A percentile compares a stretch with the other conserved stretches of the same genome.
Evolutionary conservation across 2,888 invertebrate genomes (phyloP).

Genomic region (Cheilosia soror): DNA sequence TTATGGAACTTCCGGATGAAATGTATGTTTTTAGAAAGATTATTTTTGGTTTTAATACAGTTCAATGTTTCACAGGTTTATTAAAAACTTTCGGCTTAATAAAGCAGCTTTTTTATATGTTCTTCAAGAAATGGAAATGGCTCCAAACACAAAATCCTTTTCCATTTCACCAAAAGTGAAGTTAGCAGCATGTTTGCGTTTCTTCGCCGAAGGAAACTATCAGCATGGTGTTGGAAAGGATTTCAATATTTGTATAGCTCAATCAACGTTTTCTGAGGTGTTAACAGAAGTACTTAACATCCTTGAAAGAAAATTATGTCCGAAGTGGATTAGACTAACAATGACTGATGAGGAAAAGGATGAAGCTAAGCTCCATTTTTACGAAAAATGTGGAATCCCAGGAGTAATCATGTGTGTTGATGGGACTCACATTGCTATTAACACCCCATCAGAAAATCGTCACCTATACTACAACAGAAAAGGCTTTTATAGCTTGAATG

Average conservation of each 20-base stretch:
- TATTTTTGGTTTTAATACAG: neutral
- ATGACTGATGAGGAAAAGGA: constrained; percentile 5
- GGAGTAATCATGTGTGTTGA: no score
- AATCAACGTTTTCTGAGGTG: constrained; percentile 19
- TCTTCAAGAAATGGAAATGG: no score
- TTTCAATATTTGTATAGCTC: neutral
- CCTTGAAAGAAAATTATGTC: constrained; percentile 18
- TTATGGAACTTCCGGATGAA: no score
- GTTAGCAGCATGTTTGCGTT: neutral
- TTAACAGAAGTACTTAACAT: constrained; percentile 3
- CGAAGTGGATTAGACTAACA: constrained; percentile 1
- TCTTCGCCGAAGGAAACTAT: neutral
- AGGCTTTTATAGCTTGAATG: neutral
- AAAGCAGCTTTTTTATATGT: neutral
- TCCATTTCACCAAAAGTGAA: neutral
- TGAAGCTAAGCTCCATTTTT: constrained; percentile 5
- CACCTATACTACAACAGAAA: neutral
- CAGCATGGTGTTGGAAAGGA: neutral
- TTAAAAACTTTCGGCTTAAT: neutral
- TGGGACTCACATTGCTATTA: neutral
- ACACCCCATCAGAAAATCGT: constrained; percentile 1
- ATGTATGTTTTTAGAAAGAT: no score
- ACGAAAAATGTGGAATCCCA: constrained; percentile 14
- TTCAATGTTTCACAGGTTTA: neutral
- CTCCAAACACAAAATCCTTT: neutral